Base-by-base conservation (phyloP, 2,113 vertebrate species). In the Leptocoma aspasia region DNA sequence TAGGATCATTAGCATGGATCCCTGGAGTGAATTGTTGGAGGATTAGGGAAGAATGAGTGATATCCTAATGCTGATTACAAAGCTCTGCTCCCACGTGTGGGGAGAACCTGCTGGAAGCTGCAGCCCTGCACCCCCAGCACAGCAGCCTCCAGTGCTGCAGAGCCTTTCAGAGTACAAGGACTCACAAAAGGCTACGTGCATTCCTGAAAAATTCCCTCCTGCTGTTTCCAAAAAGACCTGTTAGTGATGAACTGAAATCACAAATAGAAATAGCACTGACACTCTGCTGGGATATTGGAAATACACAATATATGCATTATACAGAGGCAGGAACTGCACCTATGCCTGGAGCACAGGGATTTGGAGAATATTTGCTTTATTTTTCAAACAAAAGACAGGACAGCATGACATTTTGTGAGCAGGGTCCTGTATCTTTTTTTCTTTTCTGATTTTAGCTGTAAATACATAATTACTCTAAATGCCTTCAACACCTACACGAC, bases 401-500 rank as follows among this genome's bases (percentile, higher is more conserved):
- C 54, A 66, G 76, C 85, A 70, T 47, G 91, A 68, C 91, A 89
- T 93, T 83, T 68, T n/a, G 59, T 80, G 45, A 95, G 59, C 53
- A 57, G 41, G 47, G 45, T 84, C 54, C 63, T 70, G 56, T 60
- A 60, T 90, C 53, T 90, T 95, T 90, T 88, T 89, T 86, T 68
- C 79, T 64, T 35, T 89, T 85, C 92, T 82, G 52, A 90, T 93
- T 91, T 87, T 60, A 95, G 80, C 82, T 85, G 33, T 83, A 96
- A 96, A 95, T 95, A 89, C 23, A 11, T 77, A 91, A 96, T 96
- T 87, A 86, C 69, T 92, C 86, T 94, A 97, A 96, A 89, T 85
- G 83, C 85, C 85, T 90, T 92, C 69, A 49, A 95, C 91, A 22
- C 94, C 94, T 70, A 89, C 94, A 73, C 53, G 1, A 39, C 35